Percentiles rank a stretch among this genome's conserved stretches.
Conservation (phyloP, 2,113 vertebrate species). For the Anhinga anhinga region DNA sequence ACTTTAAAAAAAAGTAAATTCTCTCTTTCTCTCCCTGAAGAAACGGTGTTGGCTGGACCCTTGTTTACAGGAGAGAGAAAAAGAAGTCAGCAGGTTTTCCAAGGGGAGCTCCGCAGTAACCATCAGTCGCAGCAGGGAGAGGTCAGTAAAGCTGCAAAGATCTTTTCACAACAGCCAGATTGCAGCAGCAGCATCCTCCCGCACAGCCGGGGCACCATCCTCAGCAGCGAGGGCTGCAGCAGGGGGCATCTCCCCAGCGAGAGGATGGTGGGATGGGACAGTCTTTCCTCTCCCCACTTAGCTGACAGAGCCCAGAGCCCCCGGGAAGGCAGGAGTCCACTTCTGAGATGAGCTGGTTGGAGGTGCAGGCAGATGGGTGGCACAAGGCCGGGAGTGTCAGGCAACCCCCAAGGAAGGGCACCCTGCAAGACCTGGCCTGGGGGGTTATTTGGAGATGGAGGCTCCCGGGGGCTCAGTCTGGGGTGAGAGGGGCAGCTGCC, state of each 20-base stretch:
- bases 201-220: rapidly evolving
- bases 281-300: background rate
- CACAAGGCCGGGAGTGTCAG: background rate
- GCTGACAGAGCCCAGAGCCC: background rate
- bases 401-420: background rate
- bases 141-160: background rate
- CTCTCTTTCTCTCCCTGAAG: background rate
- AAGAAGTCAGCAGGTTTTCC: slow-evolving; percentile 45
- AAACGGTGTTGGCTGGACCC: background rate
- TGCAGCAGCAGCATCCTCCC: background rate
- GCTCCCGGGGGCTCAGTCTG: background rate
- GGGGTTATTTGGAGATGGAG: slow-evolving; percentile 64
- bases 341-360: background rate
- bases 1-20: background rate
- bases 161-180: background rate
- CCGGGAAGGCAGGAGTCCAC: background rate
- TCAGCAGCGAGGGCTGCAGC: background rate
- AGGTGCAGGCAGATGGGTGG: background rate
- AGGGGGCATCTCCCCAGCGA: background rate
- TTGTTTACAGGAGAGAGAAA: background rate
- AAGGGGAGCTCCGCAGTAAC: background rate
- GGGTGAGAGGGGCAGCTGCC: slow-evolving; percentile 37
- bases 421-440: background rate
- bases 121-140: background rate
- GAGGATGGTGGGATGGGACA: background rate